Conservation (phyloP, 2,888 invertebrate species). For the Acanthococcus lagerstroemiae region DNA sequence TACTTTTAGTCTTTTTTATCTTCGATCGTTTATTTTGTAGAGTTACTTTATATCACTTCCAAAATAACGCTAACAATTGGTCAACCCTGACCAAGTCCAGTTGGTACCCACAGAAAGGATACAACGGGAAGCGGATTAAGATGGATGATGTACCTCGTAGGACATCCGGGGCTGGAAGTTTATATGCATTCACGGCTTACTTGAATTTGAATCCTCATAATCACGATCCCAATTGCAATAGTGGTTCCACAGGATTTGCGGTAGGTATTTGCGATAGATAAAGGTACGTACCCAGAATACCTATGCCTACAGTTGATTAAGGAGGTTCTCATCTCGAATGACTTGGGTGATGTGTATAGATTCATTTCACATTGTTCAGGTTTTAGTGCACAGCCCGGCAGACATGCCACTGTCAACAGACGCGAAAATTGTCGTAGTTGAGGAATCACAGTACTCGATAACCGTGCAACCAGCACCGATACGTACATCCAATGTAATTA, state of each 20-base stretch:
- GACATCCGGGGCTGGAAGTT: not conserved
- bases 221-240: not conserved
- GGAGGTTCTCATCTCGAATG: no score
- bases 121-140: not conserved
- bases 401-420: constrained; percentile 27
- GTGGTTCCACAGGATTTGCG: constrained; percentile 4
- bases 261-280: not conserved
- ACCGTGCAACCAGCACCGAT: constrained; percentile 7
- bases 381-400: constrained; percentile 32
- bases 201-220: not conserved
- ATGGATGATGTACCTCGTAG: constrained; percentile 2
- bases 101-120: constrained; percentile 5
- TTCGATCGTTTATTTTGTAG: not conserved
- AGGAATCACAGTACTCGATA: constrained; percentile 1
- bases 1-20: no score
- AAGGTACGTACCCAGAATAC: no score
- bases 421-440: not conserved
- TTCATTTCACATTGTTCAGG: constrained; percentile 5
- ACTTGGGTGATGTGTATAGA: not conserved
- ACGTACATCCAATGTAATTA: constrained; percentile 6
- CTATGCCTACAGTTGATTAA: no score
- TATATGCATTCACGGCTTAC: not conserved
- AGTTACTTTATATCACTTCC: not conserved
- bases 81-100: not conserved
- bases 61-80: not conserved